Conservation (phyloP, 2,797 vertebrate species). For the Schizopygopsis malacanthus region DNA sequence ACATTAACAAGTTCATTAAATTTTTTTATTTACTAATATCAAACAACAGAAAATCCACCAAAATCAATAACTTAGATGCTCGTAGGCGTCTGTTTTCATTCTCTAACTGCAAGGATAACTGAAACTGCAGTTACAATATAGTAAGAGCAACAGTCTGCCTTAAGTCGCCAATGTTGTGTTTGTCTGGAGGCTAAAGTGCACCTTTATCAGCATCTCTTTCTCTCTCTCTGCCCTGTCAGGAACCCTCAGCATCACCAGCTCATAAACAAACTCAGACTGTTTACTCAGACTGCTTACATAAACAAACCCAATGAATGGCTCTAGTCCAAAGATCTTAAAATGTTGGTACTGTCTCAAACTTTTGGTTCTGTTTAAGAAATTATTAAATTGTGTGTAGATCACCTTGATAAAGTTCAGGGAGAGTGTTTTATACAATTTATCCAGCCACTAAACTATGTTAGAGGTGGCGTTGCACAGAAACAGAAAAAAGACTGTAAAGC, state of each 20-base stretch:
- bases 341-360: conserved; percentile 13
- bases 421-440: conserved; percentile 16
- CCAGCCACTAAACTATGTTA: conserved; percentile 2
- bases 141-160: conserved; percentile 48
- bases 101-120: conserved; percentile 41
- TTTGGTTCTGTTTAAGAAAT: conserved; percentile 24
- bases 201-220: conserved; percentile 64
- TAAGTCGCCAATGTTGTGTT: conserved; percentile 63
- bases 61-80: conserved; percentile 3
- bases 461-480: conserved; percentile 9
- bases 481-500: neutral
- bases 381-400: conserved; percentile 19
- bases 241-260: conserved; percentile 57
- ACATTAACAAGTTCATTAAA: neutral
- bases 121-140: conserved; percentile 36
- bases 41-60: neutral
- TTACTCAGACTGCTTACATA: conserved; percentile 54
- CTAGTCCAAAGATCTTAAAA: conserved; percentile 40
- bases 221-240: conserved; percentile 64
- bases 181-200: conserved; percentile 64
- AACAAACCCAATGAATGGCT: conserved; percentile 37
- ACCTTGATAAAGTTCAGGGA: conserved; percentile 23
- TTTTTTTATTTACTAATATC: neutral
- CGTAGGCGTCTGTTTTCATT: neutral
- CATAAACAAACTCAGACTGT: conserved; percentile 63